Conservation (phyloP, 2,797 vertebrate genomes). For the Peromyscus aztecus region DNA sequence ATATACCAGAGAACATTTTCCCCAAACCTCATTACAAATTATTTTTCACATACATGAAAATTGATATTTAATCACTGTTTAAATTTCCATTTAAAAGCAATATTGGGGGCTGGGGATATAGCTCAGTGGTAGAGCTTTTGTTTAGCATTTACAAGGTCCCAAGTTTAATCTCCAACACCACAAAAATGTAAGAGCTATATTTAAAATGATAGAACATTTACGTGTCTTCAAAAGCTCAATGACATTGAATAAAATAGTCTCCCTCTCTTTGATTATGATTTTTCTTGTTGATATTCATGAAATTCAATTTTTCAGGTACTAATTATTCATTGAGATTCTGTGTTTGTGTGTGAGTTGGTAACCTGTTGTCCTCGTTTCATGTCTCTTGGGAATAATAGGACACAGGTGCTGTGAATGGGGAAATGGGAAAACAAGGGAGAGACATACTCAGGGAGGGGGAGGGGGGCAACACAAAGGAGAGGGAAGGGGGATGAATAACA, state of each 20-base stretch:
- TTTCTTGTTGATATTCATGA: constrained; percentile 42
- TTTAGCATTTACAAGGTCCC: background rate
- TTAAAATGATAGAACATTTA: background rate
- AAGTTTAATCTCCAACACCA: background rate
- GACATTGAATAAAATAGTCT: constrained; percentile 15
- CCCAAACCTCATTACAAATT: background rate
- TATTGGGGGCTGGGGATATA: background rate
- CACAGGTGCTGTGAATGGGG: constrained; percentile 16
- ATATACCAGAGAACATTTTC: background rate
- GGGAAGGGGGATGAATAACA: background rate
- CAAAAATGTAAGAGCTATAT: background rate
- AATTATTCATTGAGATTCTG: background rate
- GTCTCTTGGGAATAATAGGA: constrained; percentile 2
- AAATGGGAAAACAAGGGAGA: background rate
- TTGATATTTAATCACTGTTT: background rate
- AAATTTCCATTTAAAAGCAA: constrained; percentile 6
- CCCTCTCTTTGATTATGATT: constrained; percentile 21
- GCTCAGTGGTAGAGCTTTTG: background rate
- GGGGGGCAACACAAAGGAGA: background rate
- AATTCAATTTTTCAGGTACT: background rate
- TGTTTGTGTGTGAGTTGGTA: constrained; percentile 12
- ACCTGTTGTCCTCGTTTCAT: constrained; percentile 8
- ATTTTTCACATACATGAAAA: background rate
- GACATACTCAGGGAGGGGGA: no score
- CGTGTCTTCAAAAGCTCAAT: background rate